Percentiles rank a stretch among this genome's conserved stretches.
Conservation (phyloP, 2,797 vertebrate species). For the Columba guinea region DNA sequence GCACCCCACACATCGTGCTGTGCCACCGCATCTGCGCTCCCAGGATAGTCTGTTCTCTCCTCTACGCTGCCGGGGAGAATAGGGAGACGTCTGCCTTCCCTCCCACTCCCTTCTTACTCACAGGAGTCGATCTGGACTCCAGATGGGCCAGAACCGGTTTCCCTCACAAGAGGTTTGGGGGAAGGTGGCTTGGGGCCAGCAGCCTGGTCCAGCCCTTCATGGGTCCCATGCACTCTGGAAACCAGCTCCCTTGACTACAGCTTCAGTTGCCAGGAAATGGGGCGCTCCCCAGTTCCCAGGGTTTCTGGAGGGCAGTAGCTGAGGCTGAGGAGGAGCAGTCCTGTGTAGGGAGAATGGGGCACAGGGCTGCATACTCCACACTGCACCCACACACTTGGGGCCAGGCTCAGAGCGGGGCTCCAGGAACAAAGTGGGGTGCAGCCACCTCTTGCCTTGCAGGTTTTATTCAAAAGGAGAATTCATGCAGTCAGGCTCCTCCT, state of each 20-base stretch:
- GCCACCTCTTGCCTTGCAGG: not conserved
- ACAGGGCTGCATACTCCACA: not conserved
- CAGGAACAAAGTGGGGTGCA: not conserved
- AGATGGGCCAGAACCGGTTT: slow-evolving; percentile 46
- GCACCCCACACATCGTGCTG: accelerated
- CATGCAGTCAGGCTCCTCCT: not conserved
- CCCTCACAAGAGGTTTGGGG: not conserved
- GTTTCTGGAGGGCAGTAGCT: not conserved
- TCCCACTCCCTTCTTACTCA: slow-evolving; percentile 61
- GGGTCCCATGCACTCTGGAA: accelerated
- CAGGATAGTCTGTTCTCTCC: slow-evolving; percentile 41
- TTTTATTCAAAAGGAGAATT: not conserved
- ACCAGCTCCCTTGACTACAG: not conserved
- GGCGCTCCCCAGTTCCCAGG: not conserved
- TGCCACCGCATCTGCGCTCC: not conserved
- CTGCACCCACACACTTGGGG: not conserved
- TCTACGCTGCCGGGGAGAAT: not conserved
- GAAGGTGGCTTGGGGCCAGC: not conserved
- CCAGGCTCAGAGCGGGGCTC: accelerated
- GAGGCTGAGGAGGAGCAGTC: not conserved
- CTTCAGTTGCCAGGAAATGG: not conserved
- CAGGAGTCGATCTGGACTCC: slow-evolving; percentile 33
- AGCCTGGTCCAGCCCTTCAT: not conserved
- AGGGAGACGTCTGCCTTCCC: slow-evolving; percentile 58
- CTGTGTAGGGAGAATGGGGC: accelerated